Evolutionary conservation across 2,797 vertebrate species (phyloP), one percentile per base, ranked within the genome.

Genomic region (Lepilemur ruficaudatus): DNA sequence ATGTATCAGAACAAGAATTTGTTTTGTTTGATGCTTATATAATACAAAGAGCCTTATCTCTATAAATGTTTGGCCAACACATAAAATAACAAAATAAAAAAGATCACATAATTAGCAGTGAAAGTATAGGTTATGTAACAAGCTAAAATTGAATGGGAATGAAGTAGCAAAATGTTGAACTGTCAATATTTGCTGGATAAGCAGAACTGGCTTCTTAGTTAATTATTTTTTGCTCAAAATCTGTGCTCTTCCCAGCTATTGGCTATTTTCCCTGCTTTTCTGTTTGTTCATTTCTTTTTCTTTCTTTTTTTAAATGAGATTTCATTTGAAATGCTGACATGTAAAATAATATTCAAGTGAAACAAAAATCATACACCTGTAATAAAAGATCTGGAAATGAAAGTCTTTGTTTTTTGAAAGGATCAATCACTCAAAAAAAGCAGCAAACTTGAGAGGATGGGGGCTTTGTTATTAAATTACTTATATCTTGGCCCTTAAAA

Each of bases 391-490:
- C 63, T 76, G 35, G 35, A 86, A 87, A 83, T 75, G 73, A 93
- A 96, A 89, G 23, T 30, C 79, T 88, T 95, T 93, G 70, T 93
- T 78, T 35, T 93, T 85, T 94, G 18, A 69, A 48, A 81, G 30
- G 55, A n/a, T 84, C 22, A 38, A 35, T 82, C n/a, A 61, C 46
- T 52, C 32, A 92, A 75, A 61, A 61, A 78, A 95, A 95, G 63
- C 28, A 55, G 69, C 30, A 73, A 73, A 78, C 32, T 55, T 88
- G 59, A 97, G 67, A 28, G 61, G 65, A 52, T 55, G 35, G 61
- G 15, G 15, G 14, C 63, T 90, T 85, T 85, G 43, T 92, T 70
- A 90, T 85, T 91, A 78, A 96, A 94, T 93, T 91, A 82, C 41
- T 65, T 67, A 22, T 50, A 59, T 73, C 55, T 80, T 93, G 86